A percentile compares a stretch with the other conserved stretches of the same genome.
Conservation (phyloP, 2,113 vertebrate genomes). For the Platichthys stellatus region DNA sequence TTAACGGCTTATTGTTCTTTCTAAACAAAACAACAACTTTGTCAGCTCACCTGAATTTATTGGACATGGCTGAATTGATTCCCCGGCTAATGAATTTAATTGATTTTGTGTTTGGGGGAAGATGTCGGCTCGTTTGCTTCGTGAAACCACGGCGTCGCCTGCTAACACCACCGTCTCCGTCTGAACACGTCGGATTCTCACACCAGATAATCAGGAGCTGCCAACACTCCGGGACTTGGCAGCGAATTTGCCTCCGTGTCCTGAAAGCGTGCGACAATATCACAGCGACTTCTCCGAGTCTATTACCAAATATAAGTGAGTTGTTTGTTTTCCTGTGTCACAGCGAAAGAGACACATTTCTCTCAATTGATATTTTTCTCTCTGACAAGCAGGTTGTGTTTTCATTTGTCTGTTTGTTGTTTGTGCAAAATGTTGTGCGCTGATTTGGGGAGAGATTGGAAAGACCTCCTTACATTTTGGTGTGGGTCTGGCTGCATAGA, state of each 20-base stretch:
- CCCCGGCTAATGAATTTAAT: slow-evolving; percentile 24
- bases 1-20: slow-evolving; percentile 35
- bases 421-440: neutral
- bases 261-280: neutral
- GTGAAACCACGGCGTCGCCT: neutral
- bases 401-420: neutral
- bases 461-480: neutral
- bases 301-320: neutral
- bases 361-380: slow-evolving; percentile 2
- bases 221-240: neutral
- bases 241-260: neutral
- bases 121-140: slow-evolving; percentile 27
- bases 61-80: slow-evolving; percentile 28
- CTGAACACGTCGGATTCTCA: slow-evolving; percentile 29
- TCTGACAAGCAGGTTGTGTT: neutral
- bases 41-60: slow-evolving; percentile 30
- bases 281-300: neutral
- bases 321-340: neutral
- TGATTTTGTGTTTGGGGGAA: slow-evolving; percentile 25
- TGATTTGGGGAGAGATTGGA: neutral
- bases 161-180: slow-evolving; percentile 14
- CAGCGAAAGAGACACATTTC: neutral
- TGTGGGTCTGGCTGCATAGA: neutral
- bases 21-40: slow-evolving; percentile 27
- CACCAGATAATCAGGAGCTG: slow-evolving; percentile 23